Conservation (phyloP, 2,113 vertebrate genomes). For the Phodopus roborovskii region DNA sequence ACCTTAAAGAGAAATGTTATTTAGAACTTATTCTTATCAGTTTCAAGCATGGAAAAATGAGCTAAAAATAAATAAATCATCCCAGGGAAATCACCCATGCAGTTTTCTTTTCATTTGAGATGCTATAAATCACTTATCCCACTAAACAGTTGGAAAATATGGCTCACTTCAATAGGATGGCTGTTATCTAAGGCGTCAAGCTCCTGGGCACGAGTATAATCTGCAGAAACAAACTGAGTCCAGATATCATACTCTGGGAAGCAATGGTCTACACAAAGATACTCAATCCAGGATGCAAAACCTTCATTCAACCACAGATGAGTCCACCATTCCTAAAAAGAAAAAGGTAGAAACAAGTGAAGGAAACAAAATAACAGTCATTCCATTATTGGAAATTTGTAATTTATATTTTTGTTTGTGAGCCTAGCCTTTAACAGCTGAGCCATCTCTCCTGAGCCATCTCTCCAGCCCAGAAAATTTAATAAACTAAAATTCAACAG, state of each 20-base stretch:
- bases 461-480: too few species aligned
- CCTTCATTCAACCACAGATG: constrained; percentile 99
- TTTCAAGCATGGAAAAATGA: constrained; percentile 51
- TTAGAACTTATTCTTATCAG: constrained; percentile 12
- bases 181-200: constrained; percentile 99
- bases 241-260: constrained; percentile 99
- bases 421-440: too few species aligned
- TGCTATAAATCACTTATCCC: constrained; percentile 21
- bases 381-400: not conserved
- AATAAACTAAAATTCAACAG: constrained; percentile 57
- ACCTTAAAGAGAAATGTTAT: constrained; percentile 52
- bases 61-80: constrained; percentile 22
- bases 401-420: not conserved
- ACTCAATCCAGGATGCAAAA: constrained; percentile 99
- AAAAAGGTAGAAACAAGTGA: not conserved
- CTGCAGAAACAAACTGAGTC: constrained; percentile 99
- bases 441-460: too few species aligned
- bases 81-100: not conserved
- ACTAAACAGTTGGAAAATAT: not conserved
- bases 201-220: constrained; percentile 97
- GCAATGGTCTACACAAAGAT: constrained; percentile 98
- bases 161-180: constrained; percentile 96
- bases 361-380: not conserved
- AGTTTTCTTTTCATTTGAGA: not conserved
- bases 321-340: constrained; percentile 98